These are phyloP conservation scores for Spisula solida DNA, from an alignment of 2,888 invertebrate species.

Conservation along the genomic window DNA sequence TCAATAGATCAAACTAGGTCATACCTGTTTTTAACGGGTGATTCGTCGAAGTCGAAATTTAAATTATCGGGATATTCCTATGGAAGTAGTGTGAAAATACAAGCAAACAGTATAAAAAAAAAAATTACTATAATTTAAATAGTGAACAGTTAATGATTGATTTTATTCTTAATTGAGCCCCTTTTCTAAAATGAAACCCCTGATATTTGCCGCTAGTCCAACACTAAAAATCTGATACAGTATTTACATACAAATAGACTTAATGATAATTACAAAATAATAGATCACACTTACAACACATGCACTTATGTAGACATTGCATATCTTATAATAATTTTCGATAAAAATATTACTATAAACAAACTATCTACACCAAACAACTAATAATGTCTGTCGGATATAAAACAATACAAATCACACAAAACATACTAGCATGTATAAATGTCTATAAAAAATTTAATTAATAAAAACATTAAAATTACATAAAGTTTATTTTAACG, in stretches of 20 bases:
- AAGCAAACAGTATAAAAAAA: too few species aligned
- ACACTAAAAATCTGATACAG: neutral
- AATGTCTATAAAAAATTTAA: neutral
- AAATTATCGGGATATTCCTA: too few species aligned
- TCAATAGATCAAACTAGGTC: too few species aligned
- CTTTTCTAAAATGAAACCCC: too few species aligned
- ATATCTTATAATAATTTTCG: neutral
- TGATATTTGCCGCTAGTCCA: neutral
- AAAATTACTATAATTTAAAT: too few species aligned
- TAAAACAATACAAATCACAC: neutral
- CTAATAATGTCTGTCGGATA: neutral
- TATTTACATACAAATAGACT: neutral
- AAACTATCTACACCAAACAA: neutral
- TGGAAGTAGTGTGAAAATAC: too few species aligned
- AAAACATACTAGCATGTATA: constrained; percentile 8
- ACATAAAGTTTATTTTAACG: neutral
- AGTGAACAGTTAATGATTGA: too few species aligned
- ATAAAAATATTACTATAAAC: neutral
- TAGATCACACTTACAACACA: constrained; percentile 10
- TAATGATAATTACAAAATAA: neutral
- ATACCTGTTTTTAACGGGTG: too few species aligned
- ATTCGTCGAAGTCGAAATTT: too few species aligned
- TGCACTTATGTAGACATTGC: neutral
- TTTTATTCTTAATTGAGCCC: too few species aligned
- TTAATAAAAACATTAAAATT: constrained; percentile 1